Evolutionary conservation across 2,797 vertebrate genomes (phyloP), one percentile per base, ranked within the genome.

Genomic region (Eulemur mongoz): DNA sequence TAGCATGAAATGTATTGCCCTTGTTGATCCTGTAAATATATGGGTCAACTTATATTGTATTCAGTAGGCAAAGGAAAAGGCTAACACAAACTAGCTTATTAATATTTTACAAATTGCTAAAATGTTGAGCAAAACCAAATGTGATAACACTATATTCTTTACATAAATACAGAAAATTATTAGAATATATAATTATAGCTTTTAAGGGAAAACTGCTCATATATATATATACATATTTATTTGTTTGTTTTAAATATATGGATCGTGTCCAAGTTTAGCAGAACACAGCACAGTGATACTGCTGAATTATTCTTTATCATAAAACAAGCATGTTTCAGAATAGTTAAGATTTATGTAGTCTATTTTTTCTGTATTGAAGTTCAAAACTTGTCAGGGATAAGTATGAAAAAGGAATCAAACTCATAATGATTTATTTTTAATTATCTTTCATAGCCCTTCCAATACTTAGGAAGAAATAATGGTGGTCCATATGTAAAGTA

Each of bases 1-100:
- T 93, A 90, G 97, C 98, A 97, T 91, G 96, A 97, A 98, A 98
- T 97, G 96, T 80, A 96, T 97, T 98, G 97, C 95, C 97, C 97
- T 98, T 98, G 76, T 89, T 93, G 97, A 97, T n/a, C 30, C 95
- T 97, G 73, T 90, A 98, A 98, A 98, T 96, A 97, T 98, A 93
- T 96, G 94, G 96, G 94, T 98, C 95, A 95, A 15, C 59, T 98
- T 97, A 73, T 79, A 96, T 97, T 91, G 30, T 91, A 38, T 94
- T 97, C 93, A 75, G 92, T 89, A 95, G 92, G 54, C 76, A 80
- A 94, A 91, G 82, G 59, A 82, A 94, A 84, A 91, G 76, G n/a
- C 81, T 94, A 95, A 54, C 40, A 30, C 57, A 89, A 45, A 75
- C 65, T 75, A 67, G 4, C 95, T 94, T 54, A 45, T 93, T 93